phyloP scores from a whole-genome alignment of 2,797 vertebrate species.

The Lithobates pipiens region DNA sequence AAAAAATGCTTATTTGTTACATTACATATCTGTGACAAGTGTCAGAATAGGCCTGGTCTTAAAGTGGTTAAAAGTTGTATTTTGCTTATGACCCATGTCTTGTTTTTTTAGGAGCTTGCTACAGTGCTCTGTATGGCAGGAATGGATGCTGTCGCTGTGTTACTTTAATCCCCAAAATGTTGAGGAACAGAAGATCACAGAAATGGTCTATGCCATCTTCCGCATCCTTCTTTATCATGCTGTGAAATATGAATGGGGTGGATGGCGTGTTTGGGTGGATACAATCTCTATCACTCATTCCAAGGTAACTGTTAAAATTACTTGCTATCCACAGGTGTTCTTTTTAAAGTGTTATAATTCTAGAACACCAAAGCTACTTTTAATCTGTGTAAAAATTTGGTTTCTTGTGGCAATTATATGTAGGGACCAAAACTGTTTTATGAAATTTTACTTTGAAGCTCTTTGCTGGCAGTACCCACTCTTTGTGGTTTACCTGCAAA shows the following conservation, averaged over 20 bases:
- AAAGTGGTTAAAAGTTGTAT: too few relatives aligned
- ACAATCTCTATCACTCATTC: slow-evolving; percentile 98
- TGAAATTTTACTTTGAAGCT: too few relatives aligned
- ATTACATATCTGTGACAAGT: too few relatives aligned
- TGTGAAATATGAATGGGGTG: slow-evolving; percentile 98
- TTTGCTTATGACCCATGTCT: not conserved
- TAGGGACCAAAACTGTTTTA: too few relatives aligned
- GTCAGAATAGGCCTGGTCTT: too few relatives aligned
- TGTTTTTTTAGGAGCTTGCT: slow-evolving; percentile 87
- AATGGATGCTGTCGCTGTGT: slow-evolving; percentile 98
- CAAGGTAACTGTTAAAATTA: slow-evolving; percentile 83
- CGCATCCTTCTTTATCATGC: slow-evolving; percentile 97
- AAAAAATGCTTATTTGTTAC: too few relatives aligned
- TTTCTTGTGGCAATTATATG: too few relatives aligned
- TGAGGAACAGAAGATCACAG: slow-evolving; percentile 97
- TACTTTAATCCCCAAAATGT: slow-evolving; percentile 89
- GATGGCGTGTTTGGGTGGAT: slow-evolving; percentile 99
- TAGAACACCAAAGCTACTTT: not conserved
- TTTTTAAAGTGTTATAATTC: too few relatives aligned
- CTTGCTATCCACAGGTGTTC: not conserved
- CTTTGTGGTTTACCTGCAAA: too few relatives aligned
- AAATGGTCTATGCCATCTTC: slow-evolving; percentile 98
- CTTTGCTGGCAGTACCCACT: too few relatives aligned
- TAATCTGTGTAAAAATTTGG: not conserved
- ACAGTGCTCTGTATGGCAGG: slow-evolving; percentile 99